Percentiles rank a stretch among this genome's conserved stretches.
These are phyloP conservation scores for Phenganax stokvisi DNA, from an alignment of 92 coral and sea anemone genomes.

Conservation along the genomic window DNA sequence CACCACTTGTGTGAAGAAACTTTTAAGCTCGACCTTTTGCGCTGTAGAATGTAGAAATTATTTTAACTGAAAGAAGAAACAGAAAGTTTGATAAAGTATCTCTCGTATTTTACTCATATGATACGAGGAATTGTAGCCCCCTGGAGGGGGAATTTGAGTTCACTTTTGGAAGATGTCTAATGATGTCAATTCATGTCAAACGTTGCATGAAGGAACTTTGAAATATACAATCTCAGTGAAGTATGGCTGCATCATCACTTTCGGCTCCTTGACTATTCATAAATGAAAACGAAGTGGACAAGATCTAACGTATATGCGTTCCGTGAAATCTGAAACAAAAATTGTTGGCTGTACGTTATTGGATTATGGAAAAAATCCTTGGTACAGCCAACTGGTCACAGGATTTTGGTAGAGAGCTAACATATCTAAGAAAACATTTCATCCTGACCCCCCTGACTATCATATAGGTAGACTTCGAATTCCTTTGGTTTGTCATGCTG, in stretches of 20 bases:
- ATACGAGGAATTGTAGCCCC: no score
- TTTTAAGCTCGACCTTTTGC: no score
- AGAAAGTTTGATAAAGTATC: no score
- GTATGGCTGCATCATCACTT: background rate
- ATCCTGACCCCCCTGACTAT: background rate
- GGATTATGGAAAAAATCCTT: background rate
- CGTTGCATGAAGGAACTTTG: background rate
- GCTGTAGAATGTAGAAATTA: no score
- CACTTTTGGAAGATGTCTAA: no score
- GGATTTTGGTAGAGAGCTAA: background rate
- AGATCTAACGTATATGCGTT: background rate
- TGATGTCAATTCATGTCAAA: no score
- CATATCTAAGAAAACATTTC: background rate
- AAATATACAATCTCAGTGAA: background rate
- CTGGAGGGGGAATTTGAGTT: no score
- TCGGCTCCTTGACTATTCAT: background rate
- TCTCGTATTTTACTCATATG: no score
- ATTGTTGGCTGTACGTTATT: background rate
- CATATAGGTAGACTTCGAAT: background rate
- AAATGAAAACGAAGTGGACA: conserved; percentile 9
- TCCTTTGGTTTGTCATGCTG: no score
- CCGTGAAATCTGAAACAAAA: background rate
- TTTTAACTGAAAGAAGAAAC: no score
- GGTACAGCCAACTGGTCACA: background rate
- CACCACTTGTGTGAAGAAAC: no score